A percentile compares a stretch with the other conserved stretches of the same genome.
phyloP scores from a whole-genome alignment of 2,797 vertebrate species.

The Paratrypauchen microcephalus region DNA sequence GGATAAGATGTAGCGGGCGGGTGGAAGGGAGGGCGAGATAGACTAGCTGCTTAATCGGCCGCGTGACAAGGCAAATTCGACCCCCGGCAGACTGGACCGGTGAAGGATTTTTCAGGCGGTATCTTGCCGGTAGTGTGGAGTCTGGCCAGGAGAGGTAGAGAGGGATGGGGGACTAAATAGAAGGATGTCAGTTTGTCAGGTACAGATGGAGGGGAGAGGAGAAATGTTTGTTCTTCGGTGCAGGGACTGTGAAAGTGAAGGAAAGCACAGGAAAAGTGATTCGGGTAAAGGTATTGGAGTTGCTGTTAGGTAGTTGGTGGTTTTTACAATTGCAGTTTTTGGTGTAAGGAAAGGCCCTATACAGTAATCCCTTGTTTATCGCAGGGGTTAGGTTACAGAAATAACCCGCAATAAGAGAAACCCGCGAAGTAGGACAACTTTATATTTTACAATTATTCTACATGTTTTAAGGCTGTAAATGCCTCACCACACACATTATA shows the following conservation, averaged over 20 bases:
- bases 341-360: no score
- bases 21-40: slow-evolving; percentile 72
- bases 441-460: no score
- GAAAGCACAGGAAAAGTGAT: background rate
- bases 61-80: slow-evolving; percentile 80
- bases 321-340: no score
- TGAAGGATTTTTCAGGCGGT: slow-evolving; percentile 31
- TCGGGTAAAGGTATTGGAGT: background rate
- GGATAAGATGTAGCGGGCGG: slow-evolving; percentile 83
- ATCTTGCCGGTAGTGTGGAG: slow-evolving; percentile 23
- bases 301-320: no score
- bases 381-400: no score
- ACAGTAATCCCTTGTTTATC: no score
- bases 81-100: slow-evolving; percentile 8
- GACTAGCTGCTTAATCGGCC: slow-evolving; percentile 87
- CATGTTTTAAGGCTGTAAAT: no score
- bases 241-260: slow-evolving; percentile 13
- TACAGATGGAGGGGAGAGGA: background rate
- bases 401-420: no score
- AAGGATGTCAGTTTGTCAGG: slow-evolving; percentile 43
- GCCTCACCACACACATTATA: no score
- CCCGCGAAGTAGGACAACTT: no score
- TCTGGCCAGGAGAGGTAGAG: slow-evolving; percentile 4
- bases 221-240: slow-evolving; percentile 9
- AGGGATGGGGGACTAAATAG: slow-evolving; percentile 47